Conservation (phyloP, 2,888 invertebrate genomes). For the Pandemis heparana region DNA sequence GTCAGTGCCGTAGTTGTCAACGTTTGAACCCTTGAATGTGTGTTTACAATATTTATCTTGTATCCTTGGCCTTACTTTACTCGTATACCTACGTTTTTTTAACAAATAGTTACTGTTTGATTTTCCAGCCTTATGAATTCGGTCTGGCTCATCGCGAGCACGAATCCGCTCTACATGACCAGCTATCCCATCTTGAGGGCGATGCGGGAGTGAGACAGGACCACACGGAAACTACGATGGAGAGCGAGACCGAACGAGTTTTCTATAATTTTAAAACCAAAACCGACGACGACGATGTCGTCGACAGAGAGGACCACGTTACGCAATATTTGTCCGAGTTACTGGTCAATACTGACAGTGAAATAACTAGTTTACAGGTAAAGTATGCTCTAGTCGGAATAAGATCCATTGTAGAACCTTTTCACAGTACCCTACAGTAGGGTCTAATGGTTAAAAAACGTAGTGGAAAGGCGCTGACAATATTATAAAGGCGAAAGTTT, state of each 20-base stretch:
- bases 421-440: too few species aligned
- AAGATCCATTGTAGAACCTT: too few species aligned
- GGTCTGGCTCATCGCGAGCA: background rate
- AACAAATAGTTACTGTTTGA: background rate
- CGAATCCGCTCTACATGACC: background rate
- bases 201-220: background rate
- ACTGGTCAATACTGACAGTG: constrained; percentile 24
- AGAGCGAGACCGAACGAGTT: background rate
- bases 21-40: too few species aligned
- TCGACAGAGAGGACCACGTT: constrained; percentile 21
- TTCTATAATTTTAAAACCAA: constrained; percentile 1
- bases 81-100: too few species aligned
- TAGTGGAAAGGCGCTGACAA: too few species aligned
- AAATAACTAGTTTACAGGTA: constrained; percentile 29
- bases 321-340: constrained; percentile 17
- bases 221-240: background rate
- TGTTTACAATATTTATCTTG: too few species aligned
- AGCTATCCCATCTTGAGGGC: background rate
- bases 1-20: too few species aligned
- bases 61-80: too few species aligned
- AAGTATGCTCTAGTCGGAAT: background rate
- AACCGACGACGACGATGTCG: constrained; percentile 4
- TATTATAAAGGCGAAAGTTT: too few species aligned
- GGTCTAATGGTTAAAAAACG: too few species aligned
- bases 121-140: constrained; percentile 1